Base-by-base conservation (phyloP, 1,140 invertebrate genomes). In the Drosophila willistoni region DNA sequence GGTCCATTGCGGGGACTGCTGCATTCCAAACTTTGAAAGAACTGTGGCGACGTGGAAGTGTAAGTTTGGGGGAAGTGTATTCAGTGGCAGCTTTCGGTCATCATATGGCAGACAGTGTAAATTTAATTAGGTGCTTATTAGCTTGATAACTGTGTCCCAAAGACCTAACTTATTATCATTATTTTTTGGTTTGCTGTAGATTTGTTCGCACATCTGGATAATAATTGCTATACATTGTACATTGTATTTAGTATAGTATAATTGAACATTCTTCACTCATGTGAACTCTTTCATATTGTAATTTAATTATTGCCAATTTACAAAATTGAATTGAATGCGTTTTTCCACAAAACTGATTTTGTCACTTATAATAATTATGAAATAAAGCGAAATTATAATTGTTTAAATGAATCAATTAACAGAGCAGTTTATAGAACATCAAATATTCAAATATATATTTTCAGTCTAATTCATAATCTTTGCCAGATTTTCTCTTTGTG, bases 101-200 rank as follows among this genome's bases (percentile, higher is more conserved):
- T 42, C 73, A 69, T 68, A 59, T 71, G 64, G 56, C 61, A 77
- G 64, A 42, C 61, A 77, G 59, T 41, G 12, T 36, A 79, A 80
- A 83, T 87, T 89, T 71, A 86, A 87, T 87, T 71, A 82, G 77
- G 79, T 77, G 69, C 82, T 86, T 79, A 86, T 87, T 86, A 87
- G 82, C 73, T 79, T 22, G 44, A 59, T 68, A 68, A 68, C 70
- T 33, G 41, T 13, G 39, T n/a, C 44, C 57, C 17, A 51, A 51
- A 22, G 44, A 51, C 36, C 54, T 25, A 36, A 14, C 34, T 36
- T 29, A 19, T 29, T 29, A 29, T 29, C 3, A 29, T 29, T 29
- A 29, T 29, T 29, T 29, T 29, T 29, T 25, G 3, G 29, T 29
- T 7, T 29, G 29, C 29, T 7, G 29, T 7, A 59, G 33, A 59